phyloP scores from a whole-genome alignment of 2,888 invertebrate genomes.

The Sarcophaga caerulescens region DNA sequence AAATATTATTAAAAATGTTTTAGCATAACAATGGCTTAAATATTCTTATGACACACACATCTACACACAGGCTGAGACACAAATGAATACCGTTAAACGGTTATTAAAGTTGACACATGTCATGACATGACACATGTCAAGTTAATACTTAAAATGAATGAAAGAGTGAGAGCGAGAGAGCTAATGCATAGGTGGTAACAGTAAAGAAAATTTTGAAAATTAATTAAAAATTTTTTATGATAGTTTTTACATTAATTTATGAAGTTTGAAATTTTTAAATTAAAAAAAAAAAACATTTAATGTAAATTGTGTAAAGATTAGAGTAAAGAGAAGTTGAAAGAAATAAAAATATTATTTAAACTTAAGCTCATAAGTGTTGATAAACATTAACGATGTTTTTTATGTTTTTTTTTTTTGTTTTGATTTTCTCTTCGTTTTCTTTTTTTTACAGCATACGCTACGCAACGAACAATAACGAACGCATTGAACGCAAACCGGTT shows the following conservation, averaged over 20 bases:
- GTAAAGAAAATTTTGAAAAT: neutral
- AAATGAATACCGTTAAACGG: conserved; percentile 29
- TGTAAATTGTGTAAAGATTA: neutral
- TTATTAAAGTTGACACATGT: conserved; percentile 43
- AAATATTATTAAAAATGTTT: neutral
- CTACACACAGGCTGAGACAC: neutral
- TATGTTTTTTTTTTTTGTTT: neutral
- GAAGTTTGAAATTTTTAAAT: neutral
- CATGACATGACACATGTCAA: conserved; percentile 44
- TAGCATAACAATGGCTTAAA: conserved; percentile 1
- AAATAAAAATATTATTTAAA: conserved; percentile 13
- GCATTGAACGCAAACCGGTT: conserved; percentile 44
- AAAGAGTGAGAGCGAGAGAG: neutral
- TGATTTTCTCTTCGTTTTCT: conserved; percentile 16
- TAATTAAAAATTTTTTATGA: neutral
- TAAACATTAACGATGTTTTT: conserved; percentile 7
- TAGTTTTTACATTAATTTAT: neutral
- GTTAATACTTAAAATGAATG: conserved; percentile 29
- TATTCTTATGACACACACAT: neutral
- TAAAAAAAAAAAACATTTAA: neutral
- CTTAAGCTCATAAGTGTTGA: conserved; percentile 18
- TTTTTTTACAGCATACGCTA: conserved; percentile 53
- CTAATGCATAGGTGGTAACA: conserved; percentile 3
- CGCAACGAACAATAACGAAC: conserved; percentile 36
- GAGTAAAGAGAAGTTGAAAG: neutral